Percentiles rank a stretch among this genome's conserved stretches.
Evolutionary conservation across 1,140 invertebrate species (phyloP).

Genomic region (Atopsyche davidsoni): DNA sequence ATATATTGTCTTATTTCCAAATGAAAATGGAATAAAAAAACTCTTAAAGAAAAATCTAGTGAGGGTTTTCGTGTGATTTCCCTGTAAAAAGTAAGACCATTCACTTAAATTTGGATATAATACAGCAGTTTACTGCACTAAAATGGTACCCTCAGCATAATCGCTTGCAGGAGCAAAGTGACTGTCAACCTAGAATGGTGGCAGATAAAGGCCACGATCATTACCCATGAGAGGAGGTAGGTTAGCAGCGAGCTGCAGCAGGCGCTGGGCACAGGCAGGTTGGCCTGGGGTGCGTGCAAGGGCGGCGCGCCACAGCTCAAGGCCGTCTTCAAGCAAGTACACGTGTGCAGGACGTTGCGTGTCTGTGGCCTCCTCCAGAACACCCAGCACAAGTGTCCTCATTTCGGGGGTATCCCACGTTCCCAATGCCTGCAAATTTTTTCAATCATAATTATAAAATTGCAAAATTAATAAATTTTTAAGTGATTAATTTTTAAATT

Average conservation of each 20-base stretch:
- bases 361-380: constrained; percentile 74
- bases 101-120: no score
- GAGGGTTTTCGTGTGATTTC: no score
- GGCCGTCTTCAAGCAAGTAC: constrained; percentile 86
- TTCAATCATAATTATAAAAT: no score
- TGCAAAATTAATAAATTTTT: no score
- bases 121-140: no score
- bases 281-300: constrained; percentile 68
- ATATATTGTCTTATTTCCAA: no score
- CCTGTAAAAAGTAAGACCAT: no score
- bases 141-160: no score
- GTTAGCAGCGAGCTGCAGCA: constrained; percentile 71
- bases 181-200: no score
- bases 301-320: constrained; percentile 82
- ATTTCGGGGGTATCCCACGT: constrained; percentile 32
- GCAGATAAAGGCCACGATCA: constrained; percentile 13
- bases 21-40: no score
- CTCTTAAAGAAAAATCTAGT: no score
- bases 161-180: no score
- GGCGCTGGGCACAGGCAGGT: constrained; percentile 41
- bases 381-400: constrained; percentile 32
- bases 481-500: neutral
- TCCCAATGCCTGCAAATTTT: constrained; percentile 36
- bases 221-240: constrained; percentile 71
- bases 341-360: constrained; percentile 72